phyloP scores from a whole-genome alignment of 2,113 vertebrate genomes.

The Nycticorax nycticorax region DNA sequence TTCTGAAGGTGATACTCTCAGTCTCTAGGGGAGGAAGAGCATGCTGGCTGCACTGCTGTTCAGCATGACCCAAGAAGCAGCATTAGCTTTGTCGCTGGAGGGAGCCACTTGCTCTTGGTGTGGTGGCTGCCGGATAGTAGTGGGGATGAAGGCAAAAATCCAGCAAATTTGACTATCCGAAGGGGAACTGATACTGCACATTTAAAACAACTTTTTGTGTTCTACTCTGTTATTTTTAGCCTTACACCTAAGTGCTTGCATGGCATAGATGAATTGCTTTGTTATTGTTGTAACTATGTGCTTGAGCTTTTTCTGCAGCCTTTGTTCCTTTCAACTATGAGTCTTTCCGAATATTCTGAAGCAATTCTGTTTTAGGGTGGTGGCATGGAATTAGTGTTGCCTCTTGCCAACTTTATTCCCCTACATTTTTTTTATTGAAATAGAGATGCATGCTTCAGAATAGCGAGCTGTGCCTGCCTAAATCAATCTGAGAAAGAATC shows the following conservation, averaged over 20 bases:
- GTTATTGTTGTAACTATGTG: slow-evolving; percentile 80
- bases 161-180: background rate
- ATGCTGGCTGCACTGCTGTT: slow-evolving; percentile 19
- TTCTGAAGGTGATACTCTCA: slow-evolving; percentile 19
- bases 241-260: slow-evolving; percentile 78
- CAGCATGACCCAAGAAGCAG: background rate
- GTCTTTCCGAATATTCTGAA: slow-evolving; percentile 99
- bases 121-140: background rate
- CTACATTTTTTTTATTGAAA: slow-evolving; percentile 84
- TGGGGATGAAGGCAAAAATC: background rate
- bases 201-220: slow-evolving; percentile 77
- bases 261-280: slow-evolving; percentile 79
- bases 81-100: background rate
- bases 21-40: background rate
- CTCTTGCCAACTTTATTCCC: slow-evolving; percentile 94
- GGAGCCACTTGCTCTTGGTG: background rate
- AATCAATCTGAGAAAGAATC: slow-evolving; percentile 62
- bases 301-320: slow-evolving; percentile 91
- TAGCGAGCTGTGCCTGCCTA: slow-evolving; percentile 82
- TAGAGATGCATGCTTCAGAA: slow-evolving; percentile 93
- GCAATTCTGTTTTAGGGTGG: slow-evolving; percentile 99
- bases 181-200: slow-evolving; percentile 73
- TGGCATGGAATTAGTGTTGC: slow-evolving; percentile 99
- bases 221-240: slow-evolving; percentile 72
- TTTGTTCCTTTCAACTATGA: slow-evolving; percentile 87